Conservation (phyloP, 2,888 invertebrate species). For the Rhamphomyia laevipes region DNA sequence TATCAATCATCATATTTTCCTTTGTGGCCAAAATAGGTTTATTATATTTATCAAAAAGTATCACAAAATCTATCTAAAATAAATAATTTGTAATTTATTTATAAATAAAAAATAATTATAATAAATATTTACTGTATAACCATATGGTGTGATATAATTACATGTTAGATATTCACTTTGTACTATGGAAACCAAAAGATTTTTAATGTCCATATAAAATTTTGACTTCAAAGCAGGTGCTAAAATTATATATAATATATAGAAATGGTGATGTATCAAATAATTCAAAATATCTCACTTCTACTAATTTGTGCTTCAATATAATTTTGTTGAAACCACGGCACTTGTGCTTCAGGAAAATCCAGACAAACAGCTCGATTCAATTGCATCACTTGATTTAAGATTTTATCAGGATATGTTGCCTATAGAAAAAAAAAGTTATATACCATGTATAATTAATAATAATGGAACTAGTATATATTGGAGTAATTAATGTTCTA, state of each 20-base stretch:
- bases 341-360: conserved; percentile 48
- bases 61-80: conserved; percentile 34
- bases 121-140: conserved; percentile 25
- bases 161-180: conserved; percentile 26
- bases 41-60: conserved; percentile 30
- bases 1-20: conserved; percentile 29
- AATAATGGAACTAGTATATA: no score
- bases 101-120: background rate
- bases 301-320: conserved; percentile 40
- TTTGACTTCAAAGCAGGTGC: conserved; percentile 15
- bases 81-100: conserved; percentile 2
- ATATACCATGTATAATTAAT: no score
- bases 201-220: conserved; percentile 25
- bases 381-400: conserved; percentile 46
- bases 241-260: conserved; percentile 6
- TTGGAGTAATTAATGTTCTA: no score
- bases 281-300: conserved; percentile 27
- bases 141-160: conserved; percentile 36
- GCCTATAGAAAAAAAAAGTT: conserved; percentile 38
- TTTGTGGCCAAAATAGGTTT: conserved; percentile 23
- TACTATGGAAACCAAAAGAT: conserved; percentile 22
- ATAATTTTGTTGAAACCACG: conserved; percentile 55
- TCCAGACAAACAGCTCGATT: conserved; percentile 53
- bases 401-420: conserved; percentile 42
- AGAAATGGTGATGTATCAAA: background rate